Percentiles rank a stretch among this genome's conserved stretches.
Conservation (phyloP, 2,113 vertebrate species). For the Sporophila hypoxantha region DNA sequence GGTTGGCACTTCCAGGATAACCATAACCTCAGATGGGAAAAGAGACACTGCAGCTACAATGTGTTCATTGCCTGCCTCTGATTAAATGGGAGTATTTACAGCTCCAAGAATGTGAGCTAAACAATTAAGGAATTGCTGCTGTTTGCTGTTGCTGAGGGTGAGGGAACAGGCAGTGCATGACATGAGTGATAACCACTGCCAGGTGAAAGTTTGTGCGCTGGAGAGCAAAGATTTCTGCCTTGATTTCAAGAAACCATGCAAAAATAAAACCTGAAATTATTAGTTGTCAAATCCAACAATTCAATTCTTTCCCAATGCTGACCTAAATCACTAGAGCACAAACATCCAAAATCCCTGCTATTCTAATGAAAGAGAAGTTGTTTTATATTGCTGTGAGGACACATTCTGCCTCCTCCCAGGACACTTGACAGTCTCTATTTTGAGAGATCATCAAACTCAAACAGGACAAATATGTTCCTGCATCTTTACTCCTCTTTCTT, state of each 20-base stretch:
- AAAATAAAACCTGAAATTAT: background rate
- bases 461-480: background rate
- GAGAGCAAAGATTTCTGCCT: background rate
- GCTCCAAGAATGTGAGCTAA: background rate
- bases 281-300: background rate
- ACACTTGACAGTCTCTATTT: background rate
- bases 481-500: background rate
- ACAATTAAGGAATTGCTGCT: background rate
- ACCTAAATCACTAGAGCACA: background rate
- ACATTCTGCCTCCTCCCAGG: background rate
- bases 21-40: background rate
- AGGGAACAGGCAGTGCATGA: background rate
- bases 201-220: background rate
- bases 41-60: background rate
- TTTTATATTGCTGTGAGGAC: background rate
- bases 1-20: background rate
- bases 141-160: background rate
- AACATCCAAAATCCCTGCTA: background rate
- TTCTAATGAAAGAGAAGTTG: background rate
- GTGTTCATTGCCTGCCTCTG: background rate
- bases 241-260: background rate
- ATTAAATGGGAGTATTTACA: background rate
- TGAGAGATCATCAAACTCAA: background rate
- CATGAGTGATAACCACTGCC: background rate
- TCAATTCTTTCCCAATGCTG: background rate